A percentile compares a stretch with the other conserved stretches of the same genome.
These are phyloP conservation scores for Chironex yamaguchii DNA, from an alignment of 30 jellyfish, hydroid and myxozoan species.

Conservation along the genomic window DNA sequence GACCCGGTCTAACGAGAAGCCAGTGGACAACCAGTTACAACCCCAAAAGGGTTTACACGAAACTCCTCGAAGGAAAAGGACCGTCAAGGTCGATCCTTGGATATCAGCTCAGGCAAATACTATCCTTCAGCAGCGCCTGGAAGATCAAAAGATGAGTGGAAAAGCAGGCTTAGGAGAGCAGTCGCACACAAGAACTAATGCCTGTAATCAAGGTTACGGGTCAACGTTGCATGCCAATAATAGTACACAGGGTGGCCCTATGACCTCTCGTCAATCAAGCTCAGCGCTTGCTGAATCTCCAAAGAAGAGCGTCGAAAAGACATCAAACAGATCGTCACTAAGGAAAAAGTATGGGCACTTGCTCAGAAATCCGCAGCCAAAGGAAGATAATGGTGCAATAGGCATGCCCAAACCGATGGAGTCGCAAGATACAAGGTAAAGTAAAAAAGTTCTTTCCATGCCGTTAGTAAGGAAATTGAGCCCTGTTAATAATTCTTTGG, in stretches of 20 bases:
- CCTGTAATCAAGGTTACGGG: constrained; percentile 20
- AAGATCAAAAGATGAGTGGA: constrained; percentile 1
- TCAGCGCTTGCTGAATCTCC: constrained; percentile 30
- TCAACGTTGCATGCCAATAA: constrained; percentile 30
- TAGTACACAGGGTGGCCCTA: background rate
- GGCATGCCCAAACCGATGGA: background rate
- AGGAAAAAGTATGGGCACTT: constrained; percentile 76
- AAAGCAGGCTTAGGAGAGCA: constrained; percentile 1
- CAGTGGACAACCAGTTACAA: background rate
- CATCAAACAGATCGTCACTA: constrained; percentile 27
- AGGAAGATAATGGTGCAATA: background rate
- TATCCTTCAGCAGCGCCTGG: constrained; percentile 39
- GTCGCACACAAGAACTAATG: background rate
- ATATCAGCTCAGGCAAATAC: constrained; percentile 78
- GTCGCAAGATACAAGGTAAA: too few species aligned
- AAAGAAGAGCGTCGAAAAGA: constrained; percentile 1
- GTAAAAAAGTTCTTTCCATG: too few species aligned
- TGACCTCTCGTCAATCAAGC: constrained; percentile 19
- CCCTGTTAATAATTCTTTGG: too few species aligned
- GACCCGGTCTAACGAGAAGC: background rate
- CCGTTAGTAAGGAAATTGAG: too few species aligned
- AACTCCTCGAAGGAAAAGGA: too few species aligned
- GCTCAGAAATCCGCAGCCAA: background rate
- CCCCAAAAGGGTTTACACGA: background rate
- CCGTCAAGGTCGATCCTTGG: constrained; percentile 69